Evolutionary conservation across 2,888 invertebrate species (phyloP).

Genomic region (Cephus spinipes): DNA sequence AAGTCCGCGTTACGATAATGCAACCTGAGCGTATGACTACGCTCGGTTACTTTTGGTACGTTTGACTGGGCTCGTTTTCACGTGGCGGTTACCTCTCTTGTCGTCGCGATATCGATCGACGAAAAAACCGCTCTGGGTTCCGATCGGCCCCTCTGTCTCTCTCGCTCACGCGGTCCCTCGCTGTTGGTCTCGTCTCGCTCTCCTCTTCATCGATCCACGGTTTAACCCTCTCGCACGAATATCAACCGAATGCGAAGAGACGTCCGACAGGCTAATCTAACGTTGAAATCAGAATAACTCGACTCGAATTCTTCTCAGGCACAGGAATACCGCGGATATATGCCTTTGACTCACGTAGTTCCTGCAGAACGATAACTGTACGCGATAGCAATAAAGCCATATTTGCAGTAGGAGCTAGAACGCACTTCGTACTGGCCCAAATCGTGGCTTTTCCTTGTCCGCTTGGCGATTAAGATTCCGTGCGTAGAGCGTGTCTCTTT

Average conservation of each 20-base stretch:
- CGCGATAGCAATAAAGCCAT: slow-evolving; percentile 36
- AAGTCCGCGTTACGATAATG: neutral
- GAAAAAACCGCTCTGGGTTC: neutral
- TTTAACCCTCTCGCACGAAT: neutral
- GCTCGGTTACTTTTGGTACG: neutral
- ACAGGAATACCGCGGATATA: neutral
- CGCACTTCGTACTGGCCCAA: slow-evolving; percentile 31
- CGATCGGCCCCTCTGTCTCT: neutral
- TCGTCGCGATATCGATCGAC: neutral
- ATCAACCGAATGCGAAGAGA: neutral
- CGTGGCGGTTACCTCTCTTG: neutral
- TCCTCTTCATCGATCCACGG: neutral
- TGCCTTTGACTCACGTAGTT: neutral
- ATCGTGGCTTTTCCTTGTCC: slow-evolving; percentile 33
- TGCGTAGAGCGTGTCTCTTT: slow-evolving; percentile 33
- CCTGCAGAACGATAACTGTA: slow-evolving; percentile 26
- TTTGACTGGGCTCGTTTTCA: neutral
- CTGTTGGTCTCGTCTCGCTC: neutral
- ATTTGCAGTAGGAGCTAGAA: slow-evolving; percentile 27
- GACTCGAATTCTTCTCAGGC: slow-evolving; percentile 1
- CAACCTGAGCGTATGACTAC: neutral
- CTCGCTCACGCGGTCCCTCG: neutral
- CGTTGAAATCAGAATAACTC: neutral
- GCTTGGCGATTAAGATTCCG: slow-evolving; percentile 46
- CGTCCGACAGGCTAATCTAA: neutral